Evolutionary conservation across 64 coral and sea anemone genomes (phyloP), one percentile per base, ranked within the genome.

Genomic region (Orbicella faveolata): DNA sequence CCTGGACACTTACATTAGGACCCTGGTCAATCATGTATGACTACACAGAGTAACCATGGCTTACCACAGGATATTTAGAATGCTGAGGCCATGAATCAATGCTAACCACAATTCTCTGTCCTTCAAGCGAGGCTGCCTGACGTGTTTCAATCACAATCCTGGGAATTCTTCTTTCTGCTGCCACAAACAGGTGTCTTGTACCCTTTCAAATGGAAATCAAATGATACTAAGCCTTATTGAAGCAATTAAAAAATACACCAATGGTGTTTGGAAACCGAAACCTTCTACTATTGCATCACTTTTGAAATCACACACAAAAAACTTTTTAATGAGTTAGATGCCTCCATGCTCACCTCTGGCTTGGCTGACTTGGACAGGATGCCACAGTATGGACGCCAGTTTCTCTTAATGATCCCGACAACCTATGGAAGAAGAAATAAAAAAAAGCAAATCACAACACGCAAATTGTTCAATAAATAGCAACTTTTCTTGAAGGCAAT

Each of bases 371-470:
- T 89, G 36, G 85, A 94, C 18, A 98, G 76, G 37, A 98, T 84
- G 77, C 96, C 96, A 86, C 96, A 98, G 30, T 98, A 98, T 65
- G 96, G 93, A 59, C 96, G 92, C 96, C 96, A 98, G 65, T 98
- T 98, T 73, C 96, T 89, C 75, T 83, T 94, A 74, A 98, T 98
- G 13, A 98, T 95, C 35, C 96, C 96, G 63, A 98, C 90, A 79
- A 98, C 83, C 96, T 98, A 69, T 51, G 59, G 0, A n/a, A 25
- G 16, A 55, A 34, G 18, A 88, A 23, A 88, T 53, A 54, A 0
- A 70, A 11, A 69, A 70, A 70, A 70, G n/a, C 10, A 11, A n/a
- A 9, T 70, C 67, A 26, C 0, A 59, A 14, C 13, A 59, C 2
- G 55, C 11, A 16, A 59, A 59, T 1, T 59, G 10, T 59, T 14